These are phyloP conservation scores for Apteryx owenii DNA, from an alignment of 2,113 vertebrate species.

Conservation along the genomic window DNA sequence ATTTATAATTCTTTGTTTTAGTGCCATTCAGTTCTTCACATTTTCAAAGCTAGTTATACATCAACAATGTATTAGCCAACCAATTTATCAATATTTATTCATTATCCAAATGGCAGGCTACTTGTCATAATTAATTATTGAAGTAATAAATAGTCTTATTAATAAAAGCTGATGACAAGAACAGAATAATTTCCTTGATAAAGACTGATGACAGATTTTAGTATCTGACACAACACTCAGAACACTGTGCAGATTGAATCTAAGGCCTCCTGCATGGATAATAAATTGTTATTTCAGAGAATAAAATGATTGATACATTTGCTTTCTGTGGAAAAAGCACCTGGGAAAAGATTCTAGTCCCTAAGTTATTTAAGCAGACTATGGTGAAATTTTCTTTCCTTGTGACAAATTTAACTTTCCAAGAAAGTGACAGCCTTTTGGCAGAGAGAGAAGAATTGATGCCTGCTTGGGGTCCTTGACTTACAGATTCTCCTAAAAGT, in stretches of 20 bases:
- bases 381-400: conserved; percentile 77
- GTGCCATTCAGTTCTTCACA: conserved; percentile 4
- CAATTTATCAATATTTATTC: conserved; percentile 93
- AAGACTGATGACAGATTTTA: conserved; percentile 93
- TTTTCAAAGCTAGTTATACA: conserved; percentile 68
- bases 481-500: conserved; percentile 75
- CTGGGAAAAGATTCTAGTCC: conserved; percentile 82
- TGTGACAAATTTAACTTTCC: conserved; percentile 82
- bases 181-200: conserved; percentile 85
- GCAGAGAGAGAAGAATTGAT: conserved; percentile 73
- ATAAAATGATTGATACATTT: conserved; percentile 96
- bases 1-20: conserved; percentile 52
- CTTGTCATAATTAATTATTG: conserved; percentile 96
- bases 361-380: conserved; percentile 81
- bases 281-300: conserved; percentile 95
- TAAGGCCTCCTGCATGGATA: conserved; percentile 91
- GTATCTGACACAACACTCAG: conserved; percentile 86
- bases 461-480: conserved; percentile 73
- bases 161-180: conserved; percentile 87
- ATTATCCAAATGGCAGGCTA: conserved; percentile 85
- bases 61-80: conserved; percentile 80
- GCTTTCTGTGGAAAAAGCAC: conserved; percentile 82
- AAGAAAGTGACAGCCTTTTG: conserved; percentile 81
- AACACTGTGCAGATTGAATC: conserved; percentile 91
- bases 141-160: conserved; percentile 91